Evolutionary conservation across 2,888 invertebrate species (phyloP).

Genomic region (Norana najaformis): DNA sequence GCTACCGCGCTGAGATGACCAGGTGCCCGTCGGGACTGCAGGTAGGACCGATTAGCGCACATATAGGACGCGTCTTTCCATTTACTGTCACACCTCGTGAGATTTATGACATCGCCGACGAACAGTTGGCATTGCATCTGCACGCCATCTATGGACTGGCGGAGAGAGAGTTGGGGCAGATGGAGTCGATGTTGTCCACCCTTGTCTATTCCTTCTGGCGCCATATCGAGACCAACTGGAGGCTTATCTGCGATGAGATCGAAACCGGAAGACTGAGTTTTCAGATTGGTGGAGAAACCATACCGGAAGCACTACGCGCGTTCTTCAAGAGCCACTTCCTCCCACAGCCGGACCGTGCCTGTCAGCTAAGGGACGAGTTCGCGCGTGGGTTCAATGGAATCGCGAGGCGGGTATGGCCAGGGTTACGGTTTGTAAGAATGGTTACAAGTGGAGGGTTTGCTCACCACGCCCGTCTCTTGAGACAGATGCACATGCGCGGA

Average conservation of each 20-base stretch:
- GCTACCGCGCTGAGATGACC: constrained; percentile 30
- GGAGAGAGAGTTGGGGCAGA: constrained; percentile 42
- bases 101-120: constrained; percentile 41
- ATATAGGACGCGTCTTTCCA: constrained; percentile 37
- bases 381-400: constrained; percentile 47
- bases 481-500: constrained; percentile 38
- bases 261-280: constrained; percentile 38
- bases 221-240: constrained; percentile 43
- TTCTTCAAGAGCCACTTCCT: constrained; percentile 44
- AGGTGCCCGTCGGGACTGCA: constrained; percentile 31
- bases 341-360: constrained; percentile 31
- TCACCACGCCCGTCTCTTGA: constrained; percentile 37
- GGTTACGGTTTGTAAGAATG: constrained; percentile 41
- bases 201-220: constrained; percentile 45
- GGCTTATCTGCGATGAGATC: constrained; percentile 43
- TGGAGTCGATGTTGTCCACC: constrained; percentile 45
- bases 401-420: constrained; percentile 45
- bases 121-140: constrained; percentile 42
- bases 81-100: constrained; percentile 37
- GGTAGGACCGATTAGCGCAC: constrained; percentile 39
- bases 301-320: constrained; percentile 48
- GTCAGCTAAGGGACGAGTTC: constrained; percentile 35
- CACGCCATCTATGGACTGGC: constrained; percentile 45
- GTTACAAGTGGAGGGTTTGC: constrained; percentile 44
- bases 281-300: constrained; percentile 52